Evolutionary conservation across 2,797 vertebrate genomes (phyloP).

Genomic region (Mus caroli): DNA sequence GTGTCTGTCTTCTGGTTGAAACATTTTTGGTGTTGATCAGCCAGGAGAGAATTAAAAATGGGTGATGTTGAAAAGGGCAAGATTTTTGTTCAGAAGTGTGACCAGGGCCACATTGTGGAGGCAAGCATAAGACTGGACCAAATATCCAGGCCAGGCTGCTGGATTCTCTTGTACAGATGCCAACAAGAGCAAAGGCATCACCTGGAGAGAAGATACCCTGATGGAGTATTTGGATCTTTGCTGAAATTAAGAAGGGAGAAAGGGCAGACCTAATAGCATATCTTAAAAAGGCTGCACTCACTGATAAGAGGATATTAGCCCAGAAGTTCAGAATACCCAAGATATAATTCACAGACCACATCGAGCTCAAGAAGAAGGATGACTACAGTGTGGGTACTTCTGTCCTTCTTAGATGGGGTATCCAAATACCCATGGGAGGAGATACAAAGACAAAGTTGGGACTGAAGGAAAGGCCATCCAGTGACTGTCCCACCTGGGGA

Average conservation of each 20-base stretch:
- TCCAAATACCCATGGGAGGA: too few species aligned
- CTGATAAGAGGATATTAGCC: too few species aligned
- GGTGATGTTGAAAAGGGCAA: neutral
- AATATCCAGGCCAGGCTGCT: constrained; percentile 91
- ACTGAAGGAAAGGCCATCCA: too few species aligned
- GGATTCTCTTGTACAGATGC: constrained; percentile 93
- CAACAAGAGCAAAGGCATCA: constrained; percentile 94
- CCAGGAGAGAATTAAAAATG: too few species aligned
- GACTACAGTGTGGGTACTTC: too few species aligned
- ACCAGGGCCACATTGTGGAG: constrained; percentile 54
- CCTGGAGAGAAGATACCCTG: constrained; percentile 92
- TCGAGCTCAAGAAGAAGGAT: too few species aligned
- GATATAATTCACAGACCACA: too few species aligned
- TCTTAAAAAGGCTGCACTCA: constrained; percentile 88
- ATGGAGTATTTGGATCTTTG: constrained; percentile 89
- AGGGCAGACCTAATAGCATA: constrained; percentile 92
- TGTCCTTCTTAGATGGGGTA: too few species aligned
- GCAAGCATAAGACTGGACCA: constrained; percentile 93
- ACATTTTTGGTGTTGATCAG: neutral
- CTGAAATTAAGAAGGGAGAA: constrained; percentile 92
- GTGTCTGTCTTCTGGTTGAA: neutral
- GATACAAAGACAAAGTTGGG: too few species aligned
- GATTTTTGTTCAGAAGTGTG: neutral
- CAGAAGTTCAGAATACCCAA: too few species aligned
- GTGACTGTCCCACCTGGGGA: too few species aligned